Base-by-base conservation (phyloP, 2,888 invertebrate genomes). In the Drosophila quinaria region DNA sequence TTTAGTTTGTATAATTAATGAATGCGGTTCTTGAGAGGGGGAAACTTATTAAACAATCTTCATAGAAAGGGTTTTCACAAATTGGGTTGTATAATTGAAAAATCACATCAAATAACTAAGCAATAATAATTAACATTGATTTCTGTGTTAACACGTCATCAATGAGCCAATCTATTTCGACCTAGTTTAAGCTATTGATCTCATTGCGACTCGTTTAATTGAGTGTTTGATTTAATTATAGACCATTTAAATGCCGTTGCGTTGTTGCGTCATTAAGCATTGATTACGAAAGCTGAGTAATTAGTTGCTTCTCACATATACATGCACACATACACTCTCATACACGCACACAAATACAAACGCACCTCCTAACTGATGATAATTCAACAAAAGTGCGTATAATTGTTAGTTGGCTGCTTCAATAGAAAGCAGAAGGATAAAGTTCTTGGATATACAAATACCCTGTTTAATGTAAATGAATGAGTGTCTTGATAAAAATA, bases 181-280 rank as follows among this genome's bases (percentile, higher is more conserved):
- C 13, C 22, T 19, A 19, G 37, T 58, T 56, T 35, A 62, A 46
- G 44, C 31, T 62, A 52, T 65, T 63, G 58, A 50, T 55, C 44
- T 50, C 47, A 63, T 52, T 70, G 55, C 29, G 55, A 31, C 51
- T 51, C 51, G 56, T 70, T 81, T 87, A 84, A 85, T 85, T 87
- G 81, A 80, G 87, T 87, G 84, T 87, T 85, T 87, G 80, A 81
- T 85, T 87, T 85, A 87, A 85, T 87, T 85, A 85, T 69, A 75
- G 72, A 68, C 63, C 72, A 74, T 81, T 85, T 84, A 84, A 84
- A 78, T 74, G 67, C 59, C 64, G 66, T 56, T 70, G 67, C 59
- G 67, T 58, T 72, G 71, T 70, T 70, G 81, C 87, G 74, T 78
- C 84, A 80, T 85, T 87, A 87, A 71, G 87, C 84, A 80, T 78